A percentile compares a stretch with the other conserved stretches of the same genome.
These are phyloP conservation scores for Forbesichthys agassizii DNA, from an alignment of 2,113 vertebrate genomes.

Conservation along the genomic window DNA sequence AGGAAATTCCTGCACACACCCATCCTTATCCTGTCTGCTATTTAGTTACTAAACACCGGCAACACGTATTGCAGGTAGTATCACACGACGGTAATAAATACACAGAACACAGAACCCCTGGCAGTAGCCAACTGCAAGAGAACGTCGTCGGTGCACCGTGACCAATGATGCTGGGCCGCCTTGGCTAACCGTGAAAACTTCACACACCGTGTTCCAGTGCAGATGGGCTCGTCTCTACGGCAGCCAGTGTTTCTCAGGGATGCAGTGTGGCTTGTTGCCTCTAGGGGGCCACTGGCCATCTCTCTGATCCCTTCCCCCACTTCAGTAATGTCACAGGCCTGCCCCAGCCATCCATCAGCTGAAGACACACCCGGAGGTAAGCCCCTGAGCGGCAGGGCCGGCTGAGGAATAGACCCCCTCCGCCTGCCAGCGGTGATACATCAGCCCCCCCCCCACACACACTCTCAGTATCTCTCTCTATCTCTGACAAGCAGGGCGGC, in stretches of 20 bases:
- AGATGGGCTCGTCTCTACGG: conserved; percentile 1
- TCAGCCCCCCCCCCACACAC: conserved; percentile 24
- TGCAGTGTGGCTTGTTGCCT: conserved; percentile 52
- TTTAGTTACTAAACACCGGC: conserved; percentile 50
- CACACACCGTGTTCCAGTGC: background rate
- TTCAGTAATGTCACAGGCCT: conserved; percentile 31
- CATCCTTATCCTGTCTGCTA: conserved; percentile 60
- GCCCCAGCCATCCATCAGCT: conserved; percentile 68
- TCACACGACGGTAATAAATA: conserved; percentile 16
- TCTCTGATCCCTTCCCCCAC: background rate
- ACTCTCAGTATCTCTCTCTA: conserved; percentile 32
- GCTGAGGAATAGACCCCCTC: conserved; percentile 61
- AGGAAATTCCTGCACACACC: conserved; percentile 72
- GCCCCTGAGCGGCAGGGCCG: conserved; percentile 55
- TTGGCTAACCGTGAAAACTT: conserved; percentile 19
- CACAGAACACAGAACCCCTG: conserved; percentile 18
- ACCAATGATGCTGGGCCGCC: background rate
- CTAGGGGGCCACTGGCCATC: conserved; percentile 54
- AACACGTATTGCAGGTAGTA: conserved; percentile 44
- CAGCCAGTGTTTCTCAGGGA: conserved; percentile 12
- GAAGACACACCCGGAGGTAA: conserved; percentile 68
- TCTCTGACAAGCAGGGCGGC: conserved; percentile 42
- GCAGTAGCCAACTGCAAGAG: background rate
- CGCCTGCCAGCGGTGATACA: conserved; percentile 54
- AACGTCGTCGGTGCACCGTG: conserved; percentile 10